Evolutionary conservation across 2,113 vertebrate genomes (phyloP).

Genomic region (Coregonus clupeaformis): DNA sequence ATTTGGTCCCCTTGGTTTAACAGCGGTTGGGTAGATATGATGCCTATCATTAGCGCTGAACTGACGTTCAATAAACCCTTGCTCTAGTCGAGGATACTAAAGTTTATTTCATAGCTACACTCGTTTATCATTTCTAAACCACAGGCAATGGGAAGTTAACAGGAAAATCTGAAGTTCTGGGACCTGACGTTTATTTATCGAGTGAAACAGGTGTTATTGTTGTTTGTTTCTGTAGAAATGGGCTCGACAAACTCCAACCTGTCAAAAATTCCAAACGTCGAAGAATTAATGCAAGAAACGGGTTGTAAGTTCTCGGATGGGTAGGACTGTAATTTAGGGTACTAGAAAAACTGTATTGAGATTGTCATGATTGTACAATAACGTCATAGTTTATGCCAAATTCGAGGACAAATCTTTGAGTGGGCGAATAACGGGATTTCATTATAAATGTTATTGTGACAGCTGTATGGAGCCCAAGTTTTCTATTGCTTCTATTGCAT

Average conservation of each 20-base stretch:
- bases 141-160: background rate
- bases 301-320: constrained; percentile 61
- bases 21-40: constrained; percentile 10
- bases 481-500: too few relatives aligned
- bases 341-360: background rate
- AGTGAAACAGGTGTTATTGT: background rate
- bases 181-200: background rate
- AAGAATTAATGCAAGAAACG: constrained; percentile 62
- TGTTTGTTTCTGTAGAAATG: constrained; percentile 41
- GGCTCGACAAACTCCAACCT: constrained; percentile 56
- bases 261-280: constrained; percentile 45
- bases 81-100: background rate
- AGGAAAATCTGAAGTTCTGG: background rate
- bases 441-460: background rate
- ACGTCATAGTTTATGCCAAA: background rate
- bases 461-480: too few relatives aligned
- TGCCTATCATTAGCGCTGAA: background rate
- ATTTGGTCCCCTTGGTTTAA: background rate
- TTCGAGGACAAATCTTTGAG: background rate
- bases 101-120: background rate
- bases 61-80: background rate
- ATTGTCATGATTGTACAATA: too few relatives aligned
- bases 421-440: background rate
- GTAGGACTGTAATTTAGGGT: background rate
- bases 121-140: background rate